A percentile compares a stretch with the other conserved stretches of the same genome.
phyloP scores from a whole-genome alignment of 2,113 vertebrate species.

The Sinocyclocheilus rhinocerous region DNA sequence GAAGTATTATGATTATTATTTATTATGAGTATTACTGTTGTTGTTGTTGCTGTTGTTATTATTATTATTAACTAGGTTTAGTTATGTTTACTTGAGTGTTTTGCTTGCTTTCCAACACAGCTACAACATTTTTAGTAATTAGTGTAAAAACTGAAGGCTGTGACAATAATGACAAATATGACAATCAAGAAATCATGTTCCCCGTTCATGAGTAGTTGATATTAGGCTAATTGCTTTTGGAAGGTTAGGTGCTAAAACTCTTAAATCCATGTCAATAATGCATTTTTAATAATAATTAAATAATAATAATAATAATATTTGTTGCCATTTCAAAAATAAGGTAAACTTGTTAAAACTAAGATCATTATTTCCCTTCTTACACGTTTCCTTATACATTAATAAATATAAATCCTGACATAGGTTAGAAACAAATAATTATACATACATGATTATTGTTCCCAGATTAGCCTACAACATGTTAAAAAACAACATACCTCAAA shows the following conservation, averaged over 20 bases:
- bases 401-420: neutral
- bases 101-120: neutral
- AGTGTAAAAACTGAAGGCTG: neutral
- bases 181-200: neutral
- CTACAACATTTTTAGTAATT: neutral
- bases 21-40: too few relatives aligned
- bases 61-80: neutral
- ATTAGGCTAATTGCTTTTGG: neutral
- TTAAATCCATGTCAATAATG: neutral
- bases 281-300: neutral
- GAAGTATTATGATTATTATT: too few relatives aligned
- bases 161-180: neutral
- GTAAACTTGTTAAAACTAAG: neutral
- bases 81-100: neutral
- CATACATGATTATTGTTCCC: too few relatives aligned
- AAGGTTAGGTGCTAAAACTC: neutral
- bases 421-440: neutral
- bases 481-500: too few relatives aligned
- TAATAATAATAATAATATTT: neutral
- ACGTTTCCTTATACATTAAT: neutral
- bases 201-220: neutral
- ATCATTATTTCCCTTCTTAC: neutral
- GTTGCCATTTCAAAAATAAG: neutral
- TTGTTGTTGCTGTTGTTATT: too few relatives aligned
- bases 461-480: too few relatives aligned